Evolutionary conservation across 2,888 invertebrate species (phyloP).

Genomic region (Antheraea assamensis): DNA sequence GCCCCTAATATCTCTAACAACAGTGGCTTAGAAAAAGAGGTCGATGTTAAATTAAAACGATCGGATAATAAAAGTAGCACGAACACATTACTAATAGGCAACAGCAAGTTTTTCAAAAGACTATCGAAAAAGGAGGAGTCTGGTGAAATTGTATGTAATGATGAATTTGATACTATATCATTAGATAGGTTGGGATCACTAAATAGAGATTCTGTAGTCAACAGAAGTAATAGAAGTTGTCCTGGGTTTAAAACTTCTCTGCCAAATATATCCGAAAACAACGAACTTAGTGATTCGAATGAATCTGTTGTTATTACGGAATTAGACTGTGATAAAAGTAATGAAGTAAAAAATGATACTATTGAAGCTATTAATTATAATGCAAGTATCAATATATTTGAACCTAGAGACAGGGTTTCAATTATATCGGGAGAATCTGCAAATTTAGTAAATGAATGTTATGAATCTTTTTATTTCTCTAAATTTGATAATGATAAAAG

Average conservation of each 20-base stretch:
- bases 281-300: constrained; percentile 64
- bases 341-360: constrained; percentile 27
- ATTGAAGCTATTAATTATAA: constrained; percentile 59
- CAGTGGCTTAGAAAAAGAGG: constrained; percentile 58
- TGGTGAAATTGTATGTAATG: constrained; percentile 71
- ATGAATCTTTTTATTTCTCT: constrained; percentile 67
- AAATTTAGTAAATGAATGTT: constrained; percentile 69
- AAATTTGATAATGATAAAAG: constrained; percentile 35
- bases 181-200: constrained; percentile 70
- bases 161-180: constrained; percentile 78
- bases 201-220: constrained; percentile 71
- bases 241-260: constrained; percentile 76
- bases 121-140: constrained; percentile 74
- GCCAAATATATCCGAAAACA: constrained; percentile 76
- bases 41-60: constrained; percentile 60
- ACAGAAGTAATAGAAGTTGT: constrained; percentile 76
- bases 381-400: constrained; percentile 62
- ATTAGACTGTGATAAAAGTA: constrained; percentile 46
- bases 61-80: constrained; percentile 56
- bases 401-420: constrained; percentile 60
- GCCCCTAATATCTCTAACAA: constrained; percentile 77
- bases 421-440: constrained; percentile 58
- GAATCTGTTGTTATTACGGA: constrained; percentile 58
- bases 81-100: constrained; percentile 70
- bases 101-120: constrained; percentile 76